Evolutionary conservation across 2,888 invertebrate species (phyloP).

Genomic region (Nomada fucata): DNA sequence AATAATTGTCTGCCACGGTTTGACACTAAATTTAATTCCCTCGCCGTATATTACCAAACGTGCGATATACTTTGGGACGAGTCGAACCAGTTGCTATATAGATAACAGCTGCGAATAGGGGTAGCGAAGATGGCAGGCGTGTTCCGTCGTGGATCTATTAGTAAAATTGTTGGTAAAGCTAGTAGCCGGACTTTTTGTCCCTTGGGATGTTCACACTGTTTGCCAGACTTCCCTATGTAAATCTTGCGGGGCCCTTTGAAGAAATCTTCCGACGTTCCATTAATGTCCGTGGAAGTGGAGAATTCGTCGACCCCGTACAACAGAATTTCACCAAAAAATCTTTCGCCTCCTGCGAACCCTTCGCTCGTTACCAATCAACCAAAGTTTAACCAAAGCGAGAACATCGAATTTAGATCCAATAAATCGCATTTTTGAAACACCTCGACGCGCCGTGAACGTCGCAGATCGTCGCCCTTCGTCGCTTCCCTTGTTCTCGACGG

Average conservation of each 20-base stretch:
- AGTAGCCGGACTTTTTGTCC: slow-evolving; percentile 2
- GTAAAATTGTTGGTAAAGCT: slow-evolving; percentile 21
- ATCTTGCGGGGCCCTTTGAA: background rate
- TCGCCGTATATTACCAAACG: background rate
- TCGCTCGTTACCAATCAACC: too few species aligned
- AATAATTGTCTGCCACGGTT: too few species aligned
- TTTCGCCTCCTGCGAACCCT: too few species aligned
- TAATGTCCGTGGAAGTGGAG: background rate
- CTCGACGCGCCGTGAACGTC: too few species aligned
- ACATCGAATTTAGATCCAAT: too few species aligned
- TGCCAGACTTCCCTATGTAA: slow-evolving; percentile 13
- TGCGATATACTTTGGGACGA: too few species aligned
- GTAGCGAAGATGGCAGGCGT: background rate
- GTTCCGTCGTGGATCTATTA: slow-evolving; percentile 19
- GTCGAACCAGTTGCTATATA: background rate
- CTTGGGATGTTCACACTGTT: slow-evolving; percentile 6
- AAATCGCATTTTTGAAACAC: background rate
- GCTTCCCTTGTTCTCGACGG: background rate
- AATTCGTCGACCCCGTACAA: too few species aligned
- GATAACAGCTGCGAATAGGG: background rate
- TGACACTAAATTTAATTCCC: background rate
- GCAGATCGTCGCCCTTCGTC: background rate
- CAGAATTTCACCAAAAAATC: too few species aligned
- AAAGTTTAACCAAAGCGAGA: too few species aligned
- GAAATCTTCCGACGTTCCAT: background rate